These are phyloP conservation scores for Thereva nobilitata DNA, from an alignment of 2,888 invertebrate species.

Conservation along the genomic window DNA sequence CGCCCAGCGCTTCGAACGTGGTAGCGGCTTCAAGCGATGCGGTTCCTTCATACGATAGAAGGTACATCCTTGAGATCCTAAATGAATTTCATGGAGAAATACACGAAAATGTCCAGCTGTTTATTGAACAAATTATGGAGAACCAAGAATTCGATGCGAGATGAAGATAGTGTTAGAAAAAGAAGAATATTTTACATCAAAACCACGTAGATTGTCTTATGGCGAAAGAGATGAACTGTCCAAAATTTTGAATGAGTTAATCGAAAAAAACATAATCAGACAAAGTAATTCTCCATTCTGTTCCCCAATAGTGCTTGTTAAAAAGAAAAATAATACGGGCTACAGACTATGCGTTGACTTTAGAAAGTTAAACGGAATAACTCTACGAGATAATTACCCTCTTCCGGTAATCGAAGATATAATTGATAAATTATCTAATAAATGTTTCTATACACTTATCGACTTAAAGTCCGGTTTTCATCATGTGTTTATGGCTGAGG, in stretches of 20 bases:
- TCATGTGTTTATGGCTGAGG: slow-evolving; percentile 40
- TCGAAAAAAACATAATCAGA: slow-evolving; percentile 25
- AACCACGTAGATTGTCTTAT: neutral
- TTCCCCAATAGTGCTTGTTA: slow-evolving; percentile 40
- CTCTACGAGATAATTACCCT: slow-evolving; percentile 40
- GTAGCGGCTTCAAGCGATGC: no score
- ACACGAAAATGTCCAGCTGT: no score
- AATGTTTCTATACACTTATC: slow-evolving; percentile 41
- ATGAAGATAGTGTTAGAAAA: slow-evolving; percentile 2
- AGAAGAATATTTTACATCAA: neutral
- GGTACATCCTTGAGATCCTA: no score
- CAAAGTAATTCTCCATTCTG: slow-evolving; percentile 35
- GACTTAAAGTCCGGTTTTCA: slow-evolving; percentile 44
- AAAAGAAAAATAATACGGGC: slow-evolving; percentile 32
- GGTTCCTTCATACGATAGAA: no score
- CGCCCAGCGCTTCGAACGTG: no score
- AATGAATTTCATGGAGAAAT: no score
- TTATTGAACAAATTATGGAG: no score
- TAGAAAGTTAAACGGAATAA: slow-evolving; percentile 40
- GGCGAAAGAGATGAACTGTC: neutral
- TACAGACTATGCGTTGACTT: slow-evolving; percentile 42
- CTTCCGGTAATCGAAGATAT: slow-evolving; percentile 41
- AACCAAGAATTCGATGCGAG: neutral
- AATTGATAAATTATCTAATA: slow-evolving; percentile 39
- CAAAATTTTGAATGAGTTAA: slow-evolving; percentile 21